Base-by-base conservation (phyloP, 2,797 vertebrate species). In the Leucoraja ocellata region DNA sequence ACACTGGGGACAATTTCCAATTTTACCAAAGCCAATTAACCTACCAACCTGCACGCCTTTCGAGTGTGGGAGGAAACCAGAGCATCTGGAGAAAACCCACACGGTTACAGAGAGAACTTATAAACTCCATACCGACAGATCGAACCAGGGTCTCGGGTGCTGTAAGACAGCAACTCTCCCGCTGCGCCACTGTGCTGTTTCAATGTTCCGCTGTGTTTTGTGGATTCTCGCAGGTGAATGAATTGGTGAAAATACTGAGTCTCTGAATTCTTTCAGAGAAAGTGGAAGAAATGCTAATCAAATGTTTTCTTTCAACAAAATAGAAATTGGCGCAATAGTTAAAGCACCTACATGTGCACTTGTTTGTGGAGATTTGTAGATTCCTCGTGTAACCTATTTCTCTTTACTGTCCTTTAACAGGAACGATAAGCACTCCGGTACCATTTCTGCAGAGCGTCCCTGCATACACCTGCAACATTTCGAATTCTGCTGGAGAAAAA, bases 381-480 rank as follows among this genome's bases (percentile, higher is more conserved):
- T 65, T 6, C 79, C 58, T 94, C 86, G 93, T 1, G 0, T 0
- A 21, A 91, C 0, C n/a, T 32, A 0, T 0, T 16, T 91, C 71
- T 94, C 54, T 32, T 23, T 0, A 94, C 94, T 93, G 36, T 95
- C 77, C 36, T 95, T 46, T 93, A 0, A 0, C 96, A 99, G 98
- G 97, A 94, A 98, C 98, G 9, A 96, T 99, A 94, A 98, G 96
- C 94, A 97, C 98, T 79, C 97, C 96, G 0, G 95, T 98, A 93
- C 97, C 98, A 94, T 99, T 99, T 97, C 96, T 99, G 93, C 98
- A 99, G 96, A 96, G 97, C 14, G 96, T 99, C 94, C 97, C 97
- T n/a, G 97, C 99, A 95, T 97, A 98, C 95, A 97, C 97, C 46
- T 97, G 97, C 95, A 97, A 96, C 93, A 95, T 97, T 94, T 96